These are phyloP conservation scores for Phytoseiulus persimilis DNA, from an alignment of 2,888 invertebrate genomes.

Conservation along the genomic window DNA sequence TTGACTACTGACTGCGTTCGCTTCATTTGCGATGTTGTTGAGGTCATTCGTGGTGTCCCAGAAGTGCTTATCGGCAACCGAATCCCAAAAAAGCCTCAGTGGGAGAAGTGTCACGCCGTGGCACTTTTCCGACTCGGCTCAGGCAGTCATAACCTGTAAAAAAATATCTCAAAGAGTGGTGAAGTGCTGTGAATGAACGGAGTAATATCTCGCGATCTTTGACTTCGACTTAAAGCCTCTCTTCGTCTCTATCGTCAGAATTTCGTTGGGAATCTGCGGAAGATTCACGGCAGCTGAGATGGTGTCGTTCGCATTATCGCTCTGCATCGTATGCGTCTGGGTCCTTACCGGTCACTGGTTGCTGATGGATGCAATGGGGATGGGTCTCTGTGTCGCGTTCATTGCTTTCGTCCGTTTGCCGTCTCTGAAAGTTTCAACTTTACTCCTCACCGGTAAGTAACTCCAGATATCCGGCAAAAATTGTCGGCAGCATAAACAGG, in stretches of 20 bases:
- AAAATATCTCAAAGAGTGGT: too few species aligned
- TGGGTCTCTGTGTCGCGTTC: constrained; percentile 95
- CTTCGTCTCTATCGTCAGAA: constrained; percentile 52
- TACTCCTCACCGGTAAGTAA: constrained; percentile 81
- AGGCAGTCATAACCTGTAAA: too few species aligned
- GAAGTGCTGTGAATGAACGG: too few species aligned
- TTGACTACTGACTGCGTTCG: too few species aligned
- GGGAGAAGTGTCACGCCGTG: too few species aligned
- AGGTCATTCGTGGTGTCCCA: too few species aligned
- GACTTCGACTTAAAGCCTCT: neutral
- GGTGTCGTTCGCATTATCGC: constrained; percentile 79
- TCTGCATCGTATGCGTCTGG: constrained; percentile 92
- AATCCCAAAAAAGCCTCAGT: too few species aligned
- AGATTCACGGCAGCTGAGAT: constrained; percentile 89
- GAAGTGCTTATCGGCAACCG: too few species aligned
- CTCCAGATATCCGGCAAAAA: constrained; percentile 51
- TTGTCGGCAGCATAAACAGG: neutral
- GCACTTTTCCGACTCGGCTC: too few species aligned
- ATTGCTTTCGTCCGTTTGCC: constrained; percentile 92
- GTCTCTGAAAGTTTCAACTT: constrained; percentile 86
- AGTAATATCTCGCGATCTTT: neutral
- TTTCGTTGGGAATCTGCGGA: constrained; percentile 82
- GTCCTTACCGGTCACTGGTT: constrained; percentile 96
- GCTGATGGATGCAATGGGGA: constrained; percentile 96
- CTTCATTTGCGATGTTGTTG: too few species aligned